Evolutionary conservation across 2,888 invertebrate genomes (phyloP), one percentile per base, ranked within the genome.

Genomic region (Diachrysia chrysitis): DNA sequence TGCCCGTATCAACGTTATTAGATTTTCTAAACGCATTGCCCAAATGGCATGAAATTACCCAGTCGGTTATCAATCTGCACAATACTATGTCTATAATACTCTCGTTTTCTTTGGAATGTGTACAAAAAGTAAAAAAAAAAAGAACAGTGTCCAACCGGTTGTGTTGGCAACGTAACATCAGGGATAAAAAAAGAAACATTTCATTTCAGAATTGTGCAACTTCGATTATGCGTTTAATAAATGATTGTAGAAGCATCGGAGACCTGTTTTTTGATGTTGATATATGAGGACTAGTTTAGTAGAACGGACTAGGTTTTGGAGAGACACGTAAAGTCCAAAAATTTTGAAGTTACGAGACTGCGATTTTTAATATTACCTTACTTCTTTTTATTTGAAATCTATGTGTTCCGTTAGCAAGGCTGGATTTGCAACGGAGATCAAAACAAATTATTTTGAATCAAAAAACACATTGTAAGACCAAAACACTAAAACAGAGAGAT

Each of bases 1-100:
- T 64, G 73, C 67, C 64, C 72, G 72, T 78, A 85, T 83, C 75
- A 64, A 75, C 51, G 69, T 72, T 77, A 79, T 82, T 84, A 85
- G 56, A 69, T 77, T 85, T 86, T 81, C 75, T 80, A 83, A 79
- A 81, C 75, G 77, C 78, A 78, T 75, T 81, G 82, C 61, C 77
- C 79, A 85, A 89, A 88, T 82, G 78, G 85, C 90, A 88, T 89
- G 86, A 90, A 91, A 90, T 90, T 89, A 85, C 71, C 73, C 72
- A 78, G 74, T 69, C 60, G 71, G 73, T 78, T 83, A 84, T 81
- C 85, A 84, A 84, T 86, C 72, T 77, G 84, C 80, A 83, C 81
- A 83, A 84, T 83, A 70, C 68, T 71, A 68, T 70, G 63, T 42
- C 42, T 42, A 42, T 42, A n/a, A 61, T 79, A 87, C 89, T 89